Base-by-base conservation (phyloP, 2,113 vertebrate genomes). In the Callithrix jacchus region DNA sequence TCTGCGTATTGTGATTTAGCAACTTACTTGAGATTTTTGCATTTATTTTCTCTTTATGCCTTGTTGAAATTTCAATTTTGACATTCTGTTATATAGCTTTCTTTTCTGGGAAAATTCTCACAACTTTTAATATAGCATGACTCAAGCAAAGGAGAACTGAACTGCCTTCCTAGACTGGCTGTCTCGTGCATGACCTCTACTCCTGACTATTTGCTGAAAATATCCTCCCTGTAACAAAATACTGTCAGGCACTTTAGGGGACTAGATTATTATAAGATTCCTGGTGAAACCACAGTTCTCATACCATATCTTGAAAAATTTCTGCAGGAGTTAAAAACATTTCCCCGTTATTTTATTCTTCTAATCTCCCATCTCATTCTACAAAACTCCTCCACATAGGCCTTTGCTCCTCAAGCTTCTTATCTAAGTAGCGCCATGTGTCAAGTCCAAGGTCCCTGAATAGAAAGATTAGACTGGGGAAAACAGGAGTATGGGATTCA, bases 71-170 rank as follows among this genome's bases (percentile, higher is more conserved):
- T 89, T 87, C n/a, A 96, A 47, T 87, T 89, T 94, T 92, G 52
- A 77, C 93, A 94, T 93, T 93, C 93, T 95, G 90, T 84, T 95
- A 76, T 52, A 87, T 80, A 61, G 74, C 84, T 94, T 96, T 96
- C 96, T 96, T 96, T 96, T 80, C 93, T 96, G 87, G 87, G 95
- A 92, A 83, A 96, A 84, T 92, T 85, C 90, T 96, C 93, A 95
- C 87, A 87, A 81, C 70, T 95, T 95, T 96, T 95, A 95, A 94
- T 96, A 94, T 84, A 94, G 85, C 88, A 30, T n/a, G 30, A 52
- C 70, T 92, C 81, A 93, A 92, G 37, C 61, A 82, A 82, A 37
- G 64, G 66, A 86, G 30, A 16, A 32, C 25, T 37, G 32, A 84
- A 16, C 35, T 85, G 49, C 47, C 68, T 82, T 77, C 52, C 45